Base-by-base conservation (phyloP, 2,797 vertebrate species). In the Siniperca obscura region DNA sequence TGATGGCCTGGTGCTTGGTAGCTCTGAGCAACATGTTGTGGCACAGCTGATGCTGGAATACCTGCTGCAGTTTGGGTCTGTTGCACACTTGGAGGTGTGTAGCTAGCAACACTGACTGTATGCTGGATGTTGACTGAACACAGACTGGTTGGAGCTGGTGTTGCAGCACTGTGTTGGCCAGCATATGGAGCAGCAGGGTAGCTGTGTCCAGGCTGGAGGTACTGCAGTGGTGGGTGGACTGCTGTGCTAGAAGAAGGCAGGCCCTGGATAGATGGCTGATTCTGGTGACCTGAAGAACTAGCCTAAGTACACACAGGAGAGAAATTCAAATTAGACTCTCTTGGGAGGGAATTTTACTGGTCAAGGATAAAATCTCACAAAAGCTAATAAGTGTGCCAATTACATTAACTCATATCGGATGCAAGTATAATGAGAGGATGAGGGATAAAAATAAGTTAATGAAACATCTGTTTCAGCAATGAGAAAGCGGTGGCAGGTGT, bases 81-180 rank as follows among this genome's bases (percentile, higher is more conserved):
- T 46, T 92, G 92, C 59, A 82, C 76, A 70, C n/a, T 74, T 38
- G 73, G 81, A 59, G 70, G 60, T 25, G 76, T 48, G 70, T 84
- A 91, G 70, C 73, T 0, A 87, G 90, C 90, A 94, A 82, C 0
- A 27, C 73, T 66, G 70, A 70, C 78, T 0, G 95, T 88, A 57
- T 96, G 96, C 69, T 94, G 96, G 87, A 92, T 95, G 75, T 78
- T 90, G 90, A 95, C 87, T 89, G 95, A 84, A 89, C 96, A 66
- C 78, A 91, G 59, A 86, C 77, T 38, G 67, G 89, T 88, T 76
- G 91, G 86, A 0, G 94, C 11, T 68, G 78, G 6, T 87, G 46
- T 0, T 90, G 92, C 75, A 90, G 84, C 12, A 90, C 13, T 0
- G 89, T 90, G 75, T 65, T 95, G 91, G 25, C 93, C 93, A 30